Conservation (phyloP, 2,113 vertebrate species). For the Lepus timidus region DNA sequence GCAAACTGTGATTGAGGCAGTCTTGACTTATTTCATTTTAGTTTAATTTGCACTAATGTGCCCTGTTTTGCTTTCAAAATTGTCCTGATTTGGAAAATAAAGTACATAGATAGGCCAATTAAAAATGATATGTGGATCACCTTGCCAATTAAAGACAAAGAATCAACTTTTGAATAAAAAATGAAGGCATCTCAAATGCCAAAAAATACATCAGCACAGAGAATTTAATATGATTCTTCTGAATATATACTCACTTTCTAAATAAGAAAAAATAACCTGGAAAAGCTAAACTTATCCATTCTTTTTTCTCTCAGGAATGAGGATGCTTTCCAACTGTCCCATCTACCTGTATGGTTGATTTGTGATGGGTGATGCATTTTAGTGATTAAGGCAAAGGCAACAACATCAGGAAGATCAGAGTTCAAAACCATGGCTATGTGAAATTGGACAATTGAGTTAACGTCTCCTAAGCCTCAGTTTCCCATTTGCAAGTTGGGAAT, state of each 20-base stretch:
- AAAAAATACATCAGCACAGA: neutral
- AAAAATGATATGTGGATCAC: slow-evolving; percentile 39
- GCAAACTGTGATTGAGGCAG: neutral
- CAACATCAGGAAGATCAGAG: neutral
- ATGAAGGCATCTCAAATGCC: neutral
- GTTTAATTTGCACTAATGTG: neutral
- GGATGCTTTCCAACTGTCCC: neutral
- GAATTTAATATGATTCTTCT: neutral
- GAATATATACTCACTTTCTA: neutral
- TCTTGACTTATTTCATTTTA: neutral
- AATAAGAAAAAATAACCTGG: neutral
- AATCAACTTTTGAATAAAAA: neutral
- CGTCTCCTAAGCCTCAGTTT: neutral
- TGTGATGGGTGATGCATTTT: neutral
- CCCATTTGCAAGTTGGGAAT: neutral
- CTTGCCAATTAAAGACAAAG: slow-evolving; percentile 15
- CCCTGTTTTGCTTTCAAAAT: neutral
- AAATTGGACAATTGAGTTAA: neutral
- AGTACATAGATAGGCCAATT: neutral
- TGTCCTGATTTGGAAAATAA: slow-evolving; percentile 7
- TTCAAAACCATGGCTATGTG: neutral
- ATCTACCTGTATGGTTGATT: neutral
- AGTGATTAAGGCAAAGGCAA: neutral
- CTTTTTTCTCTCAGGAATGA: neutral
- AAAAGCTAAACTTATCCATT: neutral